Evolutionary conservation across 2,888 invertebrate genomes (phyloP), one percentile per base, ranked within the genome.

Genomic region (Mythimna impura): DNA sequence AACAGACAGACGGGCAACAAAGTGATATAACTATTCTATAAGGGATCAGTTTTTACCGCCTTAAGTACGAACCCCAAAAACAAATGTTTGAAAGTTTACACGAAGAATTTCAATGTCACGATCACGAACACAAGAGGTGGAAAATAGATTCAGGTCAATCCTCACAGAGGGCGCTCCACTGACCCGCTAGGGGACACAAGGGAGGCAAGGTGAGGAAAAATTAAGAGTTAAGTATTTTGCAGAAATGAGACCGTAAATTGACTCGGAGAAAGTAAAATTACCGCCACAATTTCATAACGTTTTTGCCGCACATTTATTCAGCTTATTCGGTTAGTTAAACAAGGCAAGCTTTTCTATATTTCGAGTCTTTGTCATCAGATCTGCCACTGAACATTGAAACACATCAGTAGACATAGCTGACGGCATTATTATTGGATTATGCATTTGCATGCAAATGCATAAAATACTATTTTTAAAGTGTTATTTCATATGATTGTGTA

Each of bases 141-240:
- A 14, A 54, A 65, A 47, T 55, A 25, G 34, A 73, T 72, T 72
- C 54, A 64, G 47, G 65, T 73, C 72, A 65, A 36, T 36, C 25
- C 3, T 34, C 47, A 55, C 64, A 73, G 73, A 73, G 72, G 65
- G 54, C 63, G 63, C 34, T 12, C 47, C 1, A 55, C 43, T 73
- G 47, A 47, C 47, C 47, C 25, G 8, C 14, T 4, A 34, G 34
- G 2, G 30, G 47, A 14, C 47, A 47, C 4, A 7, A 20, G 36
- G 22, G 20, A 34, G 34, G n/a, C 12, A 20, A 17, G 3, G 22
- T 8, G 17, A 52, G 20, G 14, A 54, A 70, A 72, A 54, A 9
- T n/a, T 47, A 34, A 62, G 43, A 17, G 54, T 17, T n/a, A 25
- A 50, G 10, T 63, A 43, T 54, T 20, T 40, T 8, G 22, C 34